Evolutionary conservation across 2,113 vertebrate species (phyloP), one percentile per base, ranked within the genome.

Genomic region (Hassar affinis): DNA sequence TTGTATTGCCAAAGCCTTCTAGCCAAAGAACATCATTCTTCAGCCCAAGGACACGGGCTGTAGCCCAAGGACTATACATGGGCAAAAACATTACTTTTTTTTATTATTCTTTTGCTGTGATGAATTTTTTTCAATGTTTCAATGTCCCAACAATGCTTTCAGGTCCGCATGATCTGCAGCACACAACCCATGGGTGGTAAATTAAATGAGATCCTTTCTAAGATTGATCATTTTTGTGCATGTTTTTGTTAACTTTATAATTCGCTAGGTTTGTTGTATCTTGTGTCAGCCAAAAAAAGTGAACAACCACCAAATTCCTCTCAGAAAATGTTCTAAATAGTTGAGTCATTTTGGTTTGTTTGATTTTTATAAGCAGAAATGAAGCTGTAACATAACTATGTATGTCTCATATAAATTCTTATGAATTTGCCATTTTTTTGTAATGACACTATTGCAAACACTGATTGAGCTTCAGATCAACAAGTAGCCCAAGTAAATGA

Each of bases 11-110:
- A 94, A 98, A 97, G 95, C 93, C 95, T 96, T 94, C 95, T 96
- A 97, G 96, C 97, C 97, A 98, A 99, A 99, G 96, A 98, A 97
- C 94, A 90, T 95, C 94, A 91, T 84, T 94, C 93, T 93, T 93
- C 91, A 93, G 92, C 94, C 93, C 93, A 93, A 94, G 88, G 92
- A 93, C 88, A 87, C 27, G 69, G 69, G 69, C 25, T 72, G 45
- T 49, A 72, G 69, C 45, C 69, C 45, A 27, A 74, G 69, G 69
- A 74, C 68, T 49, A 88, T 84, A 91, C 86, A 88, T 84, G 83
- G 86, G 84, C 87, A 6, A 0, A 88, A 80, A 85, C 49, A 54
- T 84, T 87, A 62, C 3, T 83, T 75, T 79, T 57, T 25, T 2
- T 54, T 89, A 3, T 88, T 79, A 7, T 38, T 52, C 22, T 85